phyloP scores from a whole-genome alignment of 2,888 invertebrate genomes.

The Synergus laeviventris region DNA sequence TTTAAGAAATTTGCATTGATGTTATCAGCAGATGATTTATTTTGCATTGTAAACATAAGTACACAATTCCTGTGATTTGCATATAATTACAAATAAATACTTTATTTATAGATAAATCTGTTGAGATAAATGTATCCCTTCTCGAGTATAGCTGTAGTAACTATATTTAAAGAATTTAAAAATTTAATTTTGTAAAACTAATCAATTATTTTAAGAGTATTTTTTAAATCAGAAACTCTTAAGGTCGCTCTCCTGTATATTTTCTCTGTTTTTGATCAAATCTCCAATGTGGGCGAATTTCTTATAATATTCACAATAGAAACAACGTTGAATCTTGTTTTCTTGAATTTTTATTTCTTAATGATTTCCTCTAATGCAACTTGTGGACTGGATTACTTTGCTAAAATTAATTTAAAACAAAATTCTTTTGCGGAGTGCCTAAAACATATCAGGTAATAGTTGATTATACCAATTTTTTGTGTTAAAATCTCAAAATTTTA shows the following conservation, averaged over 20 bases:
- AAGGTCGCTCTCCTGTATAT: conserved; percentile 66
- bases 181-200: no score
- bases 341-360: not conserved
- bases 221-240: conserved; percentile 39
- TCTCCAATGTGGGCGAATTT: conserved; percentile 61
- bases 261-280: conserved; percentile 58
- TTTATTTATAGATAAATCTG: conserved; percentile 23
- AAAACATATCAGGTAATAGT: not conserved
- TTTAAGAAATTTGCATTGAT: not conserved
- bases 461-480: not conserved
- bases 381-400: not conserved
- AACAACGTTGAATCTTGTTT: not conserved
- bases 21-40: not conserved
- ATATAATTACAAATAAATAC: conserved; percentile 15
- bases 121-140: not conserved
- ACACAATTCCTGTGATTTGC: conserved; percentile 21
- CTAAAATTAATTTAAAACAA: not conserved
- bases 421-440: not conserved
- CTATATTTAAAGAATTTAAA: no score
- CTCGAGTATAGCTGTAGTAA: not conserved
- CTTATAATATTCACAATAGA: conserved; percentile 55
- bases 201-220: not conserved
- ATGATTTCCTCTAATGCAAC: not conserved
- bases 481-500: not conserved
- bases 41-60: conserved; percentile 4